phyloP scores from a whole-genome alignment of 2,888 invertebrate species.

The Lithosia quadra region DNA sequence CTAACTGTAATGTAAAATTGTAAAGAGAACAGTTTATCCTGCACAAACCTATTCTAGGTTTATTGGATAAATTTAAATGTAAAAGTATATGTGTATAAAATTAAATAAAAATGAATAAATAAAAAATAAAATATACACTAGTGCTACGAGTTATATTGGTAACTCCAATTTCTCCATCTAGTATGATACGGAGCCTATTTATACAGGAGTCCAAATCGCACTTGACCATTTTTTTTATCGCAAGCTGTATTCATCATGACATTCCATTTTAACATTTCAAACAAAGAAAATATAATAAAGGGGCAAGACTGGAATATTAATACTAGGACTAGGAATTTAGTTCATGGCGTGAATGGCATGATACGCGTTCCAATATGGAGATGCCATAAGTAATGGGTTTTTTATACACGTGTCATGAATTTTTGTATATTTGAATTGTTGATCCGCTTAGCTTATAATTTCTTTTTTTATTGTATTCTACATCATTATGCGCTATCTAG shows the following conservation, averaged over 20 bases:
- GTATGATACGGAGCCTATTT: no score
- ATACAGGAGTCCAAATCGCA: background rate
- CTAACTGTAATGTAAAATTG: no score
- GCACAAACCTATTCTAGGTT: no score
- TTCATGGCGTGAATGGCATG: slow-evolving; percentile 10
- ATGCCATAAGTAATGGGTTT: background rate
- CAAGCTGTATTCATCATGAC: background rate
- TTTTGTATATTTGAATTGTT: background rate
- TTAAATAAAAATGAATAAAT: no score
- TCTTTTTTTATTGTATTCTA: no score
- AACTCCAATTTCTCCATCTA: no score
- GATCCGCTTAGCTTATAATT: background rate
- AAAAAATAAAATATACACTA: no score
- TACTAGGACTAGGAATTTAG: slow-evolving; percentile 40
- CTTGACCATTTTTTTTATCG: background rate
- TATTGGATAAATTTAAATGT: no score
- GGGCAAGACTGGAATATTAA: slow-evolving; percentile 26
- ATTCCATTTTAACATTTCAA: slow-evolving; percentile 2
- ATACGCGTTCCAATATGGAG: slow-evolving; percentile 9
- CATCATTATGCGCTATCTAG: no score
- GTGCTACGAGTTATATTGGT: no score
- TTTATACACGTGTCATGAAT: background rate
- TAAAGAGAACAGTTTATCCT: no score
- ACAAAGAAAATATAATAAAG: slow-evolving; percentile 19
- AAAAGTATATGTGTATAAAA: no score